Conservation (phyloP, 2,888 invertebrate species). For the Antitype chi region DNA sequence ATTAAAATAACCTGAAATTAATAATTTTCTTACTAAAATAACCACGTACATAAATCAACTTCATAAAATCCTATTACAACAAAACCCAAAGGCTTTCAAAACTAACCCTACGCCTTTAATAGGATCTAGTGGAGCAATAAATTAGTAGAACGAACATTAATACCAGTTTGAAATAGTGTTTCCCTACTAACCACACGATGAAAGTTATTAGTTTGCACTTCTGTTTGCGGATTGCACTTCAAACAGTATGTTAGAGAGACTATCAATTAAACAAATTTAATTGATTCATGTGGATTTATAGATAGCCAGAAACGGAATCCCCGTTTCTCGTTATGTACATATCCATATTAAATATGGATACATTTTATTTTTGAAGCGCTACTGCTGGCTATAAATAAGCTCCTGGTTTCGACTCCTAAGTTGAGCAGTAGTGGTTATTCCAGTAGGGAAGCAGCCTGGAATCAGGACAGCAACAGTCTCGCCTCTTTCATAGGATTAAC, state of each 20-base stretch:
- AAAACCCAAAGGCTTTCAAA: slow-evolving; percentile 58
- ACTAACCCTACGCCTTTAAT: slow-evolving; percentile 63
- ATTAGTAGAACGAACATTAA: slow-evolving; percentile 64
- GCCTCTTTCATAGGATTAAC: background rate
- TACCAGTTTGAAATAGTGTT: slow-evolving; percentile 63
- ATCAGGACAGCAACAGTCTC: too few relatives aligned
- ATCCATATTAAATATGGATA: too few relatives aligned
- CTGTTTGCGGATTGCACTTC: slow-evolving; percentile 59
- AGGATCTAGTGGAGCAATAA: slow-evolving; percentile 63
- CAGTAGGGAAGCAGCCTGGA: too few relatives aligned
- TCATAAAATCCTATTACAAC: slow-evolving; percentile 64
- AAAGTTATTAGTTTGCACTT: slow-evolving; percentile 64
- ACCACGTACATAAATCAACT: slow-evolving; percentile 57
- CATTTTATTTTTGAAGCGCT: background rate
- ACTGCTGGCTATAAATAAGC: too few relatives aligned
- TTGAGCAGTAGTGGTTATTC: too few relatives aligned
- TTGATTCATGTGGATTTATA: slow-evolving; percentile 24
- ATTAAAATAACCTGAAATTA: slow-evolving; percentile 14
- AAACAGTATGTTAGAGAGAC: slow-evolving; percentile 35
- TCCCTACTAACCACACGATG: slow-evolving; percentile 48
- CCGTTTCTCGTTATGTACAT: too few relatives aligned
- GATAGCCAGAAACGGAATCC: slow-evolving; percentile 5
- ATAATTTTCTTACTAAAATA: slow-evolving; percentile 20
- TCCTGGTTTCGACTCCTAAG: too few relatives aligned
- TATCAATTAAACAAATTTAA: slow-evolving; percentile 51